A percentile compares a stretch with the other conserved stretches of the same genome.
These are phyloP conservation scores for Enoplosus armatus DNA, from an alignment of 2,797 vertebrate genomes.

Conservation along the genomic window DNA sequence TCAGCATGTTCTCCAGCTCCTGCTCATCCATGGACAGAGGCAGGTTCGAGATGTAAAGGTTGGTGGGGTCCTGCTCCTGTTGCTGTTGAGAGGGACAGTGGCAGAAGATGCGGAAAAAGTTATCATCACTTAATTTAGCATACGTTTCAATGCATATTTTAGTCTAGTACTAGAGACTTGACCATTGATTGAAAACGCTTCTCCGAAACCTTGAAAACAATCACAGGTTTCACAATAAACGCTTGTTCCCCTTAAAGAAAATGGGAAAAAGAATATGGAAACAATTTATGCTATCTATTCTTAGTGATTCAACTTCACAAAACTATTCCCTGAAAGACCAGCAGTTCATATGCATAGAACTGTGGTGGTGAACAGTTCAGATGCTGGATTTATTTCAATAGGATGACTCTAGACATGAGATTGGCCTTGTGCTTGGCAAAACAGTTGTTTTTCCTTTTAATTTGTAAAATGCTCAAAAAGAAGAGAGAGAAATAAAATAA, in stretches of 20 bases:
- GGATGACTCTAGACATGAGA: neutral
- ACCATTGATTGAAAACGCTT: neutral
- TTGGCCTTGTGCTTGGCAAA: neutral
- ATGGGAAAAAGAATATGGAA: neutral
- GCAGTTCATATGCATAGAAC: neutral
- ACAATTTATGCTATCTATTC: constrained; percentile 1
- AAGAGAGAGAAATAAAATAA: constrained; percentile 8
- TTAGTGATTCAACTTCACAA: constrained; percentile 5
- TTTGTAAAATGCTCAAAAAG: constrained; percentile 20
- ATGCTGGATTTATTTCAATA: neutral
- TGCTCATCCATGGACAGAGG: constrained; percentile 98
- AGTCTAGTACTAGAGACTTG: neutral
- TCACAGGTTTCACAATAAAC: neutral
- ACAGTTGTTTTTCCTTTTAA: constrained; percentile 4
- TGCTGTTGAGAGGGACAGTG: constrained; percentile 84
- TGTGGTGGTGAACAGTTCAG: neutral
- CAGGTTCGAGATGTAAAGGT: constrained; percentile 99
- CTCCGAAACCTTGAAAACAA: neutral
- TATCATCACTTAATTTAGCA: neutral
- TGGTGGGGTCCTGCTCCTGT: constrained; percentile 99
- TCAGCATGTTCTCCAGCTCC: constrained; percentile 99
- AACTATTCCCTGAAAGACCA: constrained; percentile 1
- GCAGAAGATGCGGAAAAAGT: neutral
- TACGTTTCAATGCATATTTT: neutral
- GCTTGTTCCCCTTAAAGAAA: neutral